These are phyloP conservation scores for Strigamia transsilvanica DNA, from an alignment of 2,888 invertebrate genomes.

Conservation along the genomic window DNA sequence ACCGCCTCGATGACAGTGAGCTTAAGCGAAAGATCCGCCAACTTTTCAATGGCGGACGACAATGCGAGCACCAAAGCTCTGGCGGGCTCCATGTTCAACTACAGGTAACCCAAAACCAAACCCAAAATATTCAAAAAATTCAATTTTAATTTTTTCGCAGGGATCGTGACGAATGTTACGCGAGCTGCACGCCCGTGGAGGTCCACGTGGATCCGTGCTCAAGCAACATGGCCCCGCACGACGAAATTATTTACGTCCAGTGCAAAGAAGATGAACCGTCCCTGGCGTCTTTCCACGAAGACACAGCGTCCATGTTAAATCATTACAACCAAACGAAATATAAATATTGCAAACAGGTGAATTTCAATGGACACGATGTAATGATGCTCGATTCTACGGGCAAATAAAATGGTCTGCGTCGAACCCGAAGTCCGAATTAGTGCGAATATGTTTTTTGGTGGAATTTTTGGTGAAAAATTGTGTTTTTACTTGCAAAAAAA, in stretches of 20 bases:
- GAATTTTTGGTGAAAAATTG: too few species aligned
- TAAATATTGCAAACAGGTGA: conserved; percentile 35
- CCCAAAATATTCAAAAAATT: neutral
- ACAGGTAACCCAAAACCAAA: conserved; percentile 63
- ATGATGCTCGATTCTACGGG: too few species aligned
- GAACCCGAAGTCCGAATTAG: too few species aligned
- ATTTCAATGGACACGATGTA: too few species aligned
- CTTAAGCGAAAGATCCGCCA: conserved; percentile 74
- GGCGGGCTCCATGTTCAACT: conserved; percentile 78
- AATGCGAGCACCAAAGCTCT: conserved; percentile 77
- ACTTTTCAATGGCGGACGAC: conserved; percentile 72
- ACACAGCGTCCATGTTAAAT: conserved; percentile 10
- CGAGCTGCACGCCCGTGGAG: conserved; percentile 58
- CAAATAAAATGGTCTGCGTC: too few species aligned
- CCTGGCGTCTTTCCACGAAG: conserved; percentile 36
- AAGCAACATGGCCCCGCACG: conserved; percentile 28
- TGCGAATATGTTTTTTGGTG: too few species aligned
- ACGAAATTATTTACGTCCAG: conserved; percentile 48
- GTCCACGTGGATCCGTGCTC: conserved; percentile 58
- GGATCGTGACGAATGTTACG: conserved; percentile 51
- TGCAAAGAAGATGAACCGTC: conserved; percentile 31
- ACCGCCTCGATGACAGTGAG: conserved; percentile 72
- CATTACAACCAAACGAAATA: conserved; percentile 38
- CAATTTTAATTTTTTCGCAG: neutral
- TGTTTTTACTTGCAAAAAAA: too few species aligned